A percentile compares a stretch with the other conserved stretches of the same genome.
Evolutionary conservation across 2,888 invertebrate genomes (phyloP).

Genomic region (Pollenia angustigena): DNA sequence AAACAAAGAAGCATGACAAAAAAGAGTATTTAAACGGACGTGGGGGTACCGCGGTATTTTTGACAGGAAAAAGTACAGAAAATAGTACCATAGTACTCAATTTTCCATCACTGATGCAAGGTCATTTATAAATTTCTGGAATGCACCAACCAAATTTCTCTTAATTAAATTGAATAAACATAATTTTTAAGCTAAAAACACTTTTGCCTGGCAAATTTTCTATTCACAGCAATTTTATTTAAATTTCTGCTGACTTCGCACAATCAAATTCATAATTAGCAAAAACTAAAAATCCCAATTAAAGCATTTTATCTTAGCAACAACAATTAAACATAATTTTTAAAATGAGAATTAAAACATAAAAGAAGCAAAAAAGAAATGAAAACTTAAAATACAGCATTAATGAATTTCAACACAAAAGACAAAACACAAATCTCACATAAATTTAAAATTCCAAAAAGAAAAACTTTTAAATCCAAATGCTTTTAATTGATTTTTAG

Average conservation of each 20-base stretch:
- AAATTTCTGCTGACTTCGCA: neutral
- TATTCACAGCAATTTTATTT: neutral
- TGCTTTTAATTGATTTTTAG: constrained; percentile 48
- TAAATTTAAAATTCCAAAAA: neutral
- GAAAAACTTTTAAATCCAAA: constrained; percentile 7
- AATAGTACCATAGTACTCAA: no score
- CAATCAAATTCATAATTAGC: neutral
- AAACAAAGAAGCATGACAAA: no score
- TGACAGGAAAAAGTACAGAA: no score
- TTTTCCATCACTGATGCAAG: no score
- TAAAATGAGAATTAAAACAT: neutral
- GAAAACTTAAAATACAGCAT: neutral
- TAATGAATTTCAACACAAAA: neutral
- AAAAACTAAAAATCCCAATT: neutral
- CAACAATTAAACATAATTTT: neutral
- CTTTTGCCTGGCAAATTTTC: neutral
- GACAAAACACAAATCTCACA: neutral
- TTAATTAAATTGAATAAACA: no score
- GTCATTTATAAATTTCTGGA: no score
- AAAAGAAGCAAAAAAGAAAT: neutral
- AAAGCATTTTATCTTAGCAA: neutral
- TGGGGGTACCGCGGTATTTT: no score
- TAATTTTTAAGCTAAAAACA: neutral
- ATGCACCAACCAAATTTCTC: no score
- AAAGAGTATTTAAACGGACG: no score